A percentile compares a stretch with the other conserved stretches of the same genome.
These are phyloP conservation scores for Spodoptera exigua DNA, from an alignment of 2,888 invertebrate species.

Conservation along the genomic window DNA sequence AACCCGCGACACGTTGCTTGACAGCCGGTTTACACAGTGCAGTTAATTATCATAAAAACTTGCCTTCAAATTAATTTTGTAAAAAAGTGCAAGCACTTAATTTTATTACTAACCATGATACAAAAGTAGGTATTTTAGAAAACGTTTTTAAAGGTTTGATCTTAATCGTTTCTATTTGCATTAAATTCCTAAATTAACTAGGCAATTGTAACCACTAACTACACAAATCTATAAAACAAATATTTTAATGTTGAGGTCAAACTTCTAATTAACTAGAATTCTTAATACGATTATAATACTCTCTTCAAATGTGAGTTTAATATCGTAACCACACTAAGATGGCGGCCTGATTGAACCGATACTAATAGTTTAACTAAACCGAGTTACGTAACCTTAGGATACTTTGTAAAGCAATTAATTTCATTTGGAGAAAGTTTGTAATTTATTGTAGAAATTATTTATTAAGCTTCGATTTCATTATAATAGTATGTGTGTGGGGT, in stretches of 20 bases:
- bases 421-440: slow-evolving; percentile 52
- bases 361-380: slow-evolving; percentile 32
- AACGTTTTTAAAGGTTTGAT: no score
- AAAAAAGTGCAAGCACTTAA: no score
- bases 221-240: slow-evolving; percentile 8
- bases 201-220: background rate
- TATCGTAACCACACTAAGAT: slow-evolving; percentile 20
- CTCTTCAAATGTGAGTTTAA: slow-evolving; percentile 3
- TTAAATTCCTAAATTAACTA: no score
- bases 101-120: no score
- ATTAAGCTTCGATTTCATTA: slow-evolving; percentile 34
- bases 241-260: background rate
- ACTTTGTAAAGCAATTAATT: slow-evolving; percentile 48
- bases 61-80: no score
- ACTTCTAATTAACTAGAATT: background rate
- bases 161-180: no score
- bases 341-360: slow-evolving; percentile 33
- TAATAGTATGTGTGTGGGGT: slow-evolving; percentile 19
- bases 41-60: no score
- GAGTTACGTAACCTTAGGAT: slow-evolving; percentile 46
- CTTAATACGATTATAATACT: slow-evolving; percentile 15
- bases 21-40: no score
- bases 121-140: no score
- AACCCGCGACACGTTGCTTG: no score
- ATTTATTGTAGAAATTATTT: slow-evolving; percentile 55